phyloP scores from a whole-genome alignment of 1,140 invertebrate genomes.

The Centruroides vittatus region DNA sequence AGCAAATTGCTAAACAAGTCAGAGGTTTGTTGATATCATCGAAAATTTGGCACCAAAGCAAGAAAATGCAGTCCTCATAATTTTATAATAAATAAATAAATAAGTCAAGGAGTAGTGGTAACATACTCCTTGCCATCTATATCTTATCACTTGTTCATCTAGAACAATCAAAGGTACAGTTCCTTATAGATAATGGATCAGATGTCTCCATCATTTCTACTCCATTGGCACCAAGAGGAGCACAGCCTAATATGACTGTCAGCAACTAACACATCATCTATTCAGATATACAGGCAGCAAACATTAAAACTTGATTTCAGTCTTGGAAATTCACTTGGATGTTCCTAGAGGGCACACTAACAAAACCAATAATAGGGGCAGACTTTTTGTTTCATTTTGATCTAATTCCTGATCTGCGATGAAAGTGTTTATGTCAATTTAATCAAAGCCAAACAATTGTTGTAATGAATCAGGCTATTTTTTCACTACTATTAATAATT shows the following conservation, averaged over 20 bases:
- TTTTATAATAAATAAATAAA: background rate
- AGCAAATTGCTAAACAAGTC: no score
- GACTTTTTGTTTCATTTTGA: conserved; percentile 12
- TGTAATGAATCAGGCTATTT: no score
- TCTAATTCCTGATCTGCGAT: background rate
- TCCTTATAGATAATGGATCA: conserved; percentile 10
- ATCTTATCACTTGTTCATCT: conserved; percentile 8
- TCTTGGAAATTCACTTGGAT: conserved; percentile 1
- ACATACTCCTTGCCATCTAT: background rate
- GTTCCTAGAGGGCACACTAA: background rate
- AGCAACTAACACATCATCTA: conserved; percentile 8
- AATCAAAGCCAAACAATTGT: no score
- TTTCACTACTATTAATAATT: no score
- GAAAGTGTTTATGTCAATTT: background rate
- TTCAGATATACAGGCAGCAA: conserved; percentile 1
- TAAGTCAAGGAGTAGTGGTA: background rate
- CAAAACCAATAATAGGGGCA: conserved; percentile 7
- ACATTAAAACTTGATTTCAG: conserved; percentile 1
- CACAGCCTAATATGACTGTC: background rate
- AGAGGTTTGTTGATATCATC: conserved; percentile 9
- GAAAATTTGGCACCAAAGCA: conserved; percentile 7
- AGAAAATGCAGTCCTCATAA: conserved; percentile 1
- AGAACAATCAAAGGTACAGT: background rate
- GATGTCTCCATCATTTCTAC: conserved; percentile 6
- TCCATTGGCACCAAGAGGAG: background rate